phyloP scores from a whole-genome alignment of 2,888 invertebrate species.

The Apotomis capreana region DNA sequence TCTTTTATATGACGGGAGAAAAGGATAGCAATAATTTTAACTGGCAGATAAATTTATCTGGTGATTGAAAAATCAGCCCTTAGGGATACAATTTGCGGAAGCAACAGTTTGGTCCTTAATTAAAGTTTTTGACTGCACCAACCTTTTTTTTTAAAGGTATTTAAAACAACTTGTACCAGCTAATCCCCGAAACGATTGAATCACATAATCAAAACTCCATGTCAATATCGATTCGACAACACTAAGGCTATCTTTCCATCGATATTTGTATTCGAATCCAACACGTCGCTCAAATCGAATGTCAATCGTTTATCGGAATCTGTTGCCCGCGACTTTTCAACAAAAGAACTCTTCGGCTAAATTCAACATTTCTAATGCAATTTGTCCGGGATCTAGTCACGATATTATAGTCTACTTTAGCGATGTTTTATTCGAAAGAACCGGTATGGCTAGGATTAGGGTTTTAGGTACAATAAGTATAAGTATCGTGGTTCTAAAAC shows the following conservation, averaged over 20 bases:
- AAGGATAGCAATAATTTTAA: too few relatives aligned
- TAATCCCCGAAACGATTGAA: constrained; percentile 73
- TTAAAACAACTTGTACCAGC: constrained; percentile 36
- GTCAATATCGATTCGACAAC: constrained; percentile 80
- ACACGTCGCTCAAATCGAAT: constrained; percentile 53
- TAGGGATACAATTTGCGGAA: too few relatives aligned
- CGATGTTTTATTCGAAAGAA: too few relatives aligned
- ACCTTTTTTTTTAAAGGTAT: background rate
- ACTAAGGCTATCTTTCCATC: constrained; percentile 77
- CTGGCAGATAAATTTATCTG: too few relatives aligned
- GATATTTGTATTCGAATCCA: constrained; percentile 76
- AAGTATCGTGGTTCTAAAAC: too few relatives aligned
- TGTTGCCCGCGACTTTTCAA: constrained; percentile 7
- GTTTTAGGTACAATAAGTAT: too few relatives aligned
- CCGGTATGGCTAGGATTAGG: too few relatives aligned
- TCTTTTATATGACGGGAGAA: too few relatives aligned
- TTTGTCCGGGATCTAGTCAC: background rate
- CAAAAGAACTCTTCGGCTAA: constrained; percentile 25
- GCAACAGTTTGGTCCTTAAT: too few relatives aligned
- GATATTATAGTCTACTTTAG: too few relatives aligned
- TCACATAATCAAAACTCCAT: constrained; percentile 80
- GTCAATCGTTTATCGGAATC: constrained; percentile 47
- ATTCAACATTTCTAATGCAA: background rate
- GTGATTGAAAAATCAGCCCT: too few relatives aligned
- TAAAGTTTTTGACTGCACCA: background rate